Evolutionary conservation across 2,113 vertebrate genomes (phyloP), one percentile per base, ranked within the genome.

Genomic region (Saccopteryx leptura): DNA sequence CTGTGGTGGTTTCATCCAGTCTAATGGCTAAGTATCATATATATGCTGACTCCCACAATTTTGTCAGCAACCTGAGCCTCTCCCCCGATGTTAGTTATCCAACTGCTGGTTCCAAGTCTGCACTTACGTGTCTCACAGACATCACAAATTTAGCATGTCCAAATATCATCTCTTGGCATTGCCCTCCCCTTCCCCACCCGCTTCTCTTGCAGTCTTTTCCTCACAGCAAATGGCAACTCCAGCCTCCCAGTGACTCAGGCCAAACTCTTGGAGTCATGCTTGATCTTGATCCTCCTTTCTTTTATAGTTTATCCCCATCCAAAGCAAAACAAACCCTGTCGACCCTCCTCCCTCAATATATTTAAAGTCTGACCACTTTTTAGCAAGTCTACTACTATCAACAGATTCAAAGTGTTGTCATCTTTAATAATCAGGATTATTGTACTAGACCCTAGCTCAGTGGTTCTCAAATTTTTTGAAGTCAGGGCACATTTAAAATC

Each of bases 381-480:
- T 12, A 56, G n/a, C 26, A 72, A 17, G 31, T 31, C 5, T 4
- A 9, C 19, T 61, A 31, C 31, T 74, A 5, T 60, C 28, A 80
- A 46, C 17, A 76, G 48, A 78, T 85, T 60, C 31, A 23, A 86
- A 46, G 24, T 86, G 7, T n/a, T 39, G 52, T 81, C 26, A 50
- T 31, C n/a, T 96, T 61, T 86, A 33, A 68, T 86, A 33, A 68
- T 87, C 39, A 52, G 69, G 31, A 23, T 61, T 91, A 28, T 84
- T 87, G 12, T 10, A 52, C 26, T 72, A 84, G 46, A 2, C 7
- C 63, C 46, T 56, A 54, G 50, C 39, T 39, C 39, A 39, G 39
- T 39, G 39, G 39, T 39, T 39, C 39, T 39, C 39, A 39, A 39
- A 39, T 39, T 39, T 39, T 39, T 39, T 39, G 39, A 39, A 39